Percentiles rank a stretch among this genome's conserved stretches.
phyloP scores from a whole-genome alignment of 2,113 vertebrate species.

The Antechinus flavipes region DNA sequence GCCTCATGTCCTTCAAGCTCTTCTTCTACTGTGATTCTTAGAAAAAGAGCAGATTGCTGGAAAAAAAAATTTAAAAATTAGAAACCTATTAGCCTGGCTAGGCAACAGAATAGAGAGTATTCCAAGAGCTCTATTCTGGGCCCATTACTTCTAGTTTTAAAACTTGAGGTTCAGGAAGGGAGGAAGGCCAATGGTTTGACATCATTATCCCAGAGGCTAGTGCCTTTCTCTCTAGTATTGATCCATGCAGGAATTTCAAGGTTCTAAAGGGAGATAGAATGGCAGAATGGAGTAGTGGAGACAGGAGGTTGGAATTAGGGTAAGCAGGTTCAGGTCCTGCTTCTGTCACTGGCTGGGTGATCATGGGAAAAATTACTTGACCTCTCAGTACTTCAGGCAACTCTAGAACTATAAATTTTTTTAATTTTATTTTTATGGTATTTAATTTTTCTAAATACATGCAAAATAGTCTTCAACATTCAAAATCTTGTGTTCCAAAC shows the following conservation, averaged over 20 bases:
- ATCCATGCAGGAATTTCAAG: not conserved
- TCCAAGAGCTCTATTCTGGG: not conserved
- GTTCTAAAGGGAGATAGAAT: not conserved
- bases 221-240: not conserved
- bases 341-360: not conserved
- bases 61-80: not conserved
- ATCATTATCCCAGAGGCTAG: not conserved
- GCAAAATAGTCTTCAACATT: too few relatives aligned
- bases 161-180: not conserved
- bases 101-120: not conserved
- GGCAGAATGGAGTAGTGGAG: not conserved
- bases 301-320: not conserved
- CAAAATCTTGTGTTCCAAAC: too few relatives aligned
- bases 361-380: not conserved
- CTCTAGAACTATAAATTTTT: not conserved
- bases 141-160: constrained; percentile 3
- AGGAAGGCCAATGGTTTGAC: not conserved
- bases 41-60: constrained; percentile 19
- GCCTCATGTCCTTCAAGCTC: not conserved
- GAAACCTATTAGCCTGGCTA: not conserved
- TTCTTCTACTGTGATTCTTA: not conserved
- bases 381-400: not conserved
- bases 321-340: not conserved
- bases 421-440: not conserved
- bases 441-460: too few relatives aligned